phyloP scores from a whole-genome alignment of 2,113 vertebrate species.

The Brachypteracias leptosomus region DNA sequence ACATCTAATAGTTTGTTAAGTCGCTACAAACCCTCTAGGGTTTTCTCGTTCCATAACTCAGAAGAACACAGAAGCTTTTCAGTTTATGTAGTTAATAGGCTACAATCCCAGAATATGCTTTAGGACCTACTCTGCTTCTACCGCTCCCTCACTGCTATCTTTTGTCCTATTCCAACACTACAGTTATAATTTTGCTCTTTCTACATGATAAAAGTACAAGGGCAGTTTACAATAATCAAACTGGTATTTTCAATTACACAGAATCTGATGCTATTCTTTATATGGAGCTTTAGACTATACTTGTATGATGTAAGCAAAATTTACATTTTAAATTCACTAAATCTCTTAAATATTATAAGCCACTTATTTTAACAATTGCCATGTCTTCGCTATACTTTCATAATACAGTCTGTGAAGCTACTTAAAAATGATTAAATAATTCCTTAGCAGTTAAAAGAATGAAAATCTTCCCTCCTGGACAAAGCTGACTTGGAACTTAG shows the following conservation, averaged over 20 bases:
- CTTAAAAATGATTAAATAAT: conserved; percentile 16
- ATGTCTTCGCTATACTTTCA: not conserved
- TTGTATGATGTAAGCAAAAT: not conserved
- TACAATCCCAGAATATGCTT: not conserved
- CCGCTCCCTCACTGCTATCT: not conserved
- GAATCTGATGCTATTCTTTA: not conserved
- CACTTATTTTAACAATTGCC: conserved; percentile 15
- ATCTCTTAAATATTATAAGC: conserved; percentile 4
- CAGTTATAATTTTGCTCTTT: not conserved
- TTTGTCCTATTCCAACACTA: not conserved
- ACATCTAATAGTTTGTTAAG: not conserved
- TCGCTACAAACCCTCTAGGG: not conserved
- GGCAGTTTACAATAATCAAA: not conserved
- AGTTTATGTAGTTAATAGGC: not conserved
- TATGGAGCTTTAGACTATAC: not conserved
- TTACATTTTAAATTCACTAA: not conserved
- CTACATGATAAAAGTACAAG: not conserved
- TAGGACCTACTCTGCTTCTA: not conserved
- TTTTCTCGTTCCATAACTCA: not conserved
- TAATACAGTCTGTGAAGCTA: not conserved
- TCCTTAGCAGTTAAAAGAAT: not conserved
- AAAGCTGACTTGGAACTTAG: not conserved
- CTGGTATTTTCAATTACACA: not conserved
- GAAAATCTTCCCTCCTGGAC: not conserved
- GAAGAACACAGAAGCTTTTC: not conserved